Evolutionary conservation across 2,113 vertebrate genomes (phyloP).

Genomic region (Blennius ocellaris): DNA sequence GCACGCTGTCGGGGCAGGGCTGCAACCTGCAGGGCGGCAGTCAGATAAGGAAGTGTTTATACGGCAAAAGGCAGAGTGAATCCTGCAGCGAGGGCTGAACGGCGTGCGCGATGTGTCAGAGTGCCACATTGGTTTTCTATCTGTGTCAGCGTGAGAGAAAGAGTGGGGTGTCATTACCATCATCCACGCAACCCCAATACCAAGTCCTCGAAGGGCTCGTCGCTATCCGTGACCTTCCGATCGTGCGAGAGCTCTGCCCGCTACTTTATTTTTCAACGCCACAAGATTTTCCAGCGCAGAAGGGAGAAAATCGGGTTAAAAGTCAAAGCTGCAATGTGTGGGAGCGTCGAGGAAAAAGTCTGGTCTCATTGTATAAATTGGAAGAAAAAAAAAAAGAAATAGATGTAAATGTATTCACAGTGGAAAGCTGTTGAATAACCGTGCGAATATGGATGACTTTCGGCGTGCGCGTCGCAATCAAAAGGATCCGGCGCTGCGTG

Average conservation of each 20-base stretch:
- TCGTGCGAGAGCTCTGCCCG: constrained; percentile 11
- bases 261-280: constrained; percentile 2
- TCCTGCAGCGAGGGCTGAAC: constrained; percentile 34
- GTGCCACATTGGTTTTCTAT: constrained; percentile 45
- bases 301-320: constrained; percentile 37
- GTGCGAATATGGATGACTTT: constrained; percentile 46
- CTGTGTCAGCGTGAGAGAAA: constrained; percentile 14
- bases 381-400: constrained; percentile 15
- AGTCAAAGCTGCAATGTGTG: constrained; percentile 39
- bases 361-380: constrained; percentile 13
- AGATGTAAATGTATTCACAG: constrained; percentile 46
- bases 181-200: constrained; percentile 35
- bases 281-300: not conserved
- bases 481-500: constrained; percentile 37
- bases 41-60: constrained; percentile 66
- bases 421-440: constrained; percentile 37
- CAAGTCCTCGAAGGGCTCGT: constrained; percentile 11
- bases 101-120: constrained; percentile 20
- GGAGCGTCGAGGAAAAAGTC: constrained; percentile 5
- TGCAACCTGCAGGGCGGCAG: constrained; percentile 30
- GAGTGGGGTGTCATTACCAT: constrained; percentile 30
- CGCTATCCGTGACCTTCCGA: constrained; percentile 9
- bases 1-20: constrained; percentile 39
- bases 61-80: constrained; percentile 51
- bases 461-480: constrained; percentile 47